Base-by-base conservation (phyloP, 2,797 vertebrate species). In the Zonotrichia albicollis region DNA sequence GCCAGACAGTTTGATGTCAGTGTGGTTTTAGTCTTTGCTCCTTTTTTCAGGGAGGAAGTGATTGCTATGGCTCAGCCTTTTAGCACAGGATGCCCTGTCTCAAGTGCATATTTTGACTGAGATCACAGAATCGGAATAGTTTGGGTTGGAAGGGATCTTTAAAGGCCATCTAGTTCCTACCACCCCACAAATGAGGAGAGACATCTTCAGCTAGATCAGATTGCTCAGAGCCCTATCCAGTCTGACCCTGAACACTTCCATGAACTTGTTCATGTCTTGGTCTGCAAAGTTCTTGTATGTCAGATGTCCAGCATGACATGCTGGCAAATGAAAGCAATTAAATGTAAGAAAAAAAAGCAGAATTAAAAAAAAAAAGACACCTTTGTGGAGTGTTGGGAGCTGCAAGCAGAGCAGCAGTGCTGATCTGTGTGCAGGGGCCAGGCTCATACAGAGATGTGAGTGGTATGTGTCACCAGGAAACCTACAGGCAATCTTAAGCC, bases 11-110 rank as follows among this genome's bases (percentile, higher is more conserved):
- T 94, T 7, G 2, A 60, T 93, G 36, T 76, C 80, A 67, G 30
- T 29, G 11, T 38, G 45, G 45, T 88, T 93, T 93, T 93, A 84
- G 67, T 93, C 57, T 84, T 95, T 3, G 1, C 70, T 95, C 46
- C 17, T 65, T 93, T 94, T 84, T 71, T 84, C 42, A 27, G 53
- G 61, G 68, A 81, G 85, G 61, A 91, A 82, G 34, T 30, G 53
- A 88, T 93, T 82, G 64, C 83, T 73, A 1, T 76, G 62, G 75
- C 70, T 95, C 87, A 86, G 66, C 65, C 82, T 94, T 93, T 84
- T 85, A 82, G 91, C 74, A 66, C 66, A 92, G 87, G 82, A 87
- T 91, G 82, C 76, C 45, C 54, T 72, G 23, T 87, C 87, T 92
- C 62, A 86, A 86, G 73, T 84, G n/a, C 25, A 3, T 89, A 34